These are phyloP conservation scores for Brachypteracias leptosomus DNA, from an alignment of 2,113 vertebrate genomes.

Conservation along the genomic window DNA sequence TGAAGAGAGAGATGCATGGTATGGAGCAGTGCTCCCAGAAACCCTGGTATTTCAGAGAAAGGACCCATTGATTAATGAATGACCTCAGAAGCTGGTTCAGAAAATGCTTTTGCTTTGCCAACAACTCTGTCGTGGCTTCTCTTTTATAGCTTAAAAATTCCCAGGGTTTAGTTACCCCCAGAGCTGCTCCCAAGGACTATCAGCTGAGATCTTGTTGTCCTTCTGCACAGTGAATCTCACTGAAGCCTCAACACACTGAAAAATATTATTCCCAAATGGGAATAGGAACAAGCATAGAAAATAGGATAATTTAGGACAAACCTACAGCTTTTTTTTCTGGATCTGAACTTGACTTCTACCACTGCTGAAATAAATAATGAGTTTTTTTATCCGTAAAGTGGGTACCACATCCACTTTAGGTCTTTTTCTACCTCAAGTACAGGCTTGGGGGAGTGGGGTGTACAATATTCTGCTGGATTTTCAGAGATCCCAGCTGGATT, in stretches of 20 bases:
- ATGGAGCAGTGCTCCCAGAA: not conserved
- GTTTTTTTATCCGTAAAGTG: not conserved
- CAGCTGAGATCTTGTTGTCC: not conserved
- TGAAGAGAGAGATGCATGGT: fast-evolving
- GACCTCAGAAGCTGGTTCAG: not conserved
- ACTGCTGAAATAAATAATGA: not conserved
- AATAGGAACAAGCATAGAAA: not conserved
- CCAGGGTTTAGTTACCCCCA: not conserved
- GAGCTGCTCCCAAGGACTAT: not conserved
- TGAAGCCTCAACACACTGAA: not conserved
- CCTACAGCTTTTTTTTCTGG: not conserved
- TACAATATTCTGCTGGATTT: too few relatives aligned
- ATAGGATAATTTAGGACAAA: not conserved
- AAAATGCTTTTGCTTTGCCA: not conserved
- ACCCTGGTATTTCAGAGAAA: not conserved
- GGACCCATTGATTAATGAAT: not conserved
- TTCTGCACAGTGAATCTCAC: not conserved
- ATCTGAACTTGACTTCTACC: not conserved
- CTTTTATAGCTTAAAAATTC: not conserved
- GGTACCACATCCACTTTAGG: not conserved
- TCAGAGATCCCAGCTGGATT: too few relatives aligned
- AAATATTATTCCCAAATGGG: not conserved
- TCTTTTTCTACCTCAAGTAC: not conserved
- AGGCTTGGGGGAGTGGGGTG: too few relatives aligned
- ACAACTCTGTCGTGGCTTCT: fast-evolving